Evolutionary conservation across 2,888 invertebrate species (phyloP), one percentile per base, ranked within the genome.

Genomic region (Gibbula magus): DNA sequence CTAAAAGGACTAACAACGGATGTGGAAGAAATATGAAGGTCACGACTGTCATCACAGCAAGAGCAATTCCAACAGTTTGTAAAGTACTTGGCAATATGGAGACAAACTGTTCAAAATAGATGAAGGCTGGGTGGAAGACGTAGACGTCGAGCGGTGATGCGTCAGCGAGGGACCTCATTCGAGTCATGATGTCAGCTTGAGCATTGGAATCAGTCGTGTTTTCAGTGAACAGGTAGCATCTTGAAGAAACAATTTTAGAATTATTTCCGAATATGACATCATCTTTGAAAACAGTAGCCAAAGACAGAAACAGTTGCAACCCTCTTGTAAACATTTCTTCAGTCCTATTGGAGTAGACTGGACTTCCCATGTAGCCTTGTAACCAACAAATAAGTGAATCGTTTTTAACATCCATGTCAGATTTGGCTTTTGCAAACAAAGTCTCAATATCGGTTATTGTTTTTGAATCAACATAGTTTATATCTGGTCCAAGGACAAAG

Each of bases 201-300:
- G 75, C 80, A 20, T 86, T 87, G 25, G 97, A 97, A 77, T 97
- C 96, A 1, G 29, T 39, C 2, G 29, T 61, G 18, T 79, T 81
- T 16, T 61, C 29, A 13, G 84, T 79, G 67, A 81, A 79, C 20
- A 80, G 79, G 39, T 83, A 79, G 25, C 84, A 84, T n/a, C 84
- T 52, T 67, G 97, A 97, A 0, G 97, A 97, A 7, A 96, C 89
- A 45, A 98, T 94, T 94, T 45, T 80, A 18, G 79, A 77, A n/a
- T 85, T 80, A 2, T 75, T 67, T 66, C 81, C 81, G 73, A 87
- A 83, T 20, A 83, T 82, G 25, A 86, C 80, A 79, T 86, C 85
- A 51, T 82, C 83, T 7, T 75, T 35, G 75, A 80, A 82, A 3
- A 61, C 61, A 18, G 61, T 29, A 0, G 29, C 29, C 3, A 29